Evolutionary conservation across 2,888 invertebrate species (phyloP).

Genomic region (Amphiduros pacificus): DNA sequence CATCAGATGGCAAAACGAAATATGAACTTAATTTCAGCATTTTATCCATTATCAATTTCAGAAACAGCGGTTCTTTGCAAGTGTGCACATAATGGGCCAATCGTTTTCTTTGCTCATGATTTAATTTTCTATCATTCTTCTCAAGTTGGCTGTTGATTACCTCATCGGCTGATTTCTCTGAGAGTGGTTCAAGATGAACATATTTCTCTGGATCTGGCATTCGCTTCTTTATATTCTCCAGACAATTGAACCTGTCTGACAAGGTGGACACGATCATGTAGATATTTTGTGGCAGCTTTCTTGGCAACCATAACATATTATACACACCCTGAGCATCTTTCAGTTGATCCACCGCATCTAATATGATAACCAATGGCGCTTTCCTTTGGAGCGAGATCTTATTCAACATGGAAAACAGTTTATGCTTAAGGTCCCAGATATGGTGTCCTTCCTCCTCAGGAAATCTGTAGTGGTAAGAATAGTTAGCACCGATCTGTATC

Average conservation of each 20-base stretch:
- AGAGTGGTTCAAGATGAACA: conserved; percentile 20
- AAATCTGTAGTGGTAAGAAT: not conserved
- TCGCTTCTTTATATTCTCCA: conserved; percentile 16
- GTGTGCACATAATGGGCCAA: conserved; percentile 18
- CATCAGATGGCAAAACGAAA: conserved; percentile 1
- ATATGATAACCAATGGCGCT: conserved; percentile 24
- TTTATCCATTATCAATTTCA: conserved; percentile 31
- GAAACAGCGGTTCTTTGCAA: conserved; percentile 28
- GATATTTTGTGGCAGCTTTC: conserved; percentile 22
- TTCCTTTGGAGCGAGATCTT: not conserved
- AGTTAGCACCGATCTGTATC: conserved; percentile 28
- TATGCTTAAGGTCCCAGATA: not conserved
- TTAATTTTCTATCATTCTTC: conserved; percentile 10
- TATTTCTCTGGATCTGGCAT: conserved; percentile 4
- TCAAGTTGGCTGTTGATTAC: conserved; percentile 19
- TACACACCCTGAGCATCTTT: conserved; percentile 18
- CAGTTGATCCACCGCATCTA: conserved; percentile 34
- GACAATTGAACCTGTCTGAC: conserved; percentile 14
- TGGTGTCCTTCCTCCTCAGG: not conserved
- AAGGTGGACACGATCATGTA: conserved; percentile 29
- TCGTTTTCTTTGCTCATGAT: conserved; percentile 15
- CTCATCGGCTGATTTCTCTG: conserved; percentile 6
- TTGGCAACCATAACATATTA: conserved; percentile 30
- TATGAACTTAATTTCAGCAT: conserved; percentile 30
- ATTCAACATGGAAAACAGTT: conserved; percentile 4